Percentiles rank a stretch among this genome's conserved stretches.
Conservation (phyloP, 2,113 vertebrate genomes). For the Sigmodon hispidus region DNA sequence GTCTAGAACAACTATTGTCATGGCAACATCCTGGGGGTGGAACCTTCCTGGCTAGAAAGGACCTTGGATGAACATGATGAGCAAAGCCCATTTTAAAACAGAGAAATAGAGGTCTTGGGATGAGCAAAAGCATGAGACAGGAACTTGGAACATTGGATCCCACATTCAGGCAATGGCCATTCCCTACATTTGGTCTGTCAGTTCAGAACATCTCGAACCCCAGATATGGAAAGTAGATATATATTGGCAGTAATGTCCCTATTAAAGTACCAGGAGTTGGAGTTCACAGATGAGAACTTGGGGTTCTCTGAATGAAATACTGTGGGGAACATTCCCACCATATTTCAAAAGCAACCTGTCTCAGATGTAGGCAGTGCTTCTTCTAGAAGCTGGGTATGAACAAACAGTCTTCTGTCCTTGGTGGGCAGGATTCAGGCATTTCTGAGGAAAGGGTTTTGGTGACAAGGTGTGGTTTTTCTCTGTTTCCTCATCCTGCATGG, state of each 20-base stretch:
- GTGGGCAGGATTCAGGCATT: background rate
- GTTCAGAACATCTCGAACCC: background rate
- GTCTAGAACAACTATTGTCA: background rate
- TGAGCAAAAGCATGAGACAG: background rate
- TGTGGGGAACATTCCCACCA: rapidly evolving
- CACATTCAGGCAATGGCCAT: background rate
- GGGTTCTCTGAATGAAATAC: background rate
- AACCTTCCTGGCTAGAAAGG: rapidly evolving
- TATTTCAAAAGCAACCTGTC: background rate
- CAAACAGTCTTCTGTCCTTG: too few species aligned
- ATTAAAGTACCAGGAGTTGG: background rate
- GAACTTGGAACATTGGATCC: background rate
- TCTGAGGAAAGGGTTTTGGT: background rate
- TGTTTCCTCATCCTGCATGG: rapidly evolving
- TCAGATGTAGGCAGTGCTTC: background rate
- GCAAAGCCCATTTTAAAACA: background rate
- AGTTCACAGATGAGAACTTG: background rate
- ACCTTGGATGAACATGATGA: too few species aligned
- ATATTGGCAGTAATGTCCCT: background rate
- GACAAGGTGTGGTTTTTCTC: rapidly evolving
- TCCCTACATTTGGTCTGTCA: background rate
- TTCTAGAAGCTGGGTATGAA: background rate
- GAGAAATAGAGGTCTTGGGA: background rate
- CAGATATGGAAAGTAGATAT: background rate
- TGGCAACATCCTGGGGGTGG: background rate